A percentile compares a stretch with the other conserved stretches of the same genome.
phyloP scores from a whole-genome alignment of 2,113 vertebrate species.

The Onychostruthus taczanowskii region DNA sequence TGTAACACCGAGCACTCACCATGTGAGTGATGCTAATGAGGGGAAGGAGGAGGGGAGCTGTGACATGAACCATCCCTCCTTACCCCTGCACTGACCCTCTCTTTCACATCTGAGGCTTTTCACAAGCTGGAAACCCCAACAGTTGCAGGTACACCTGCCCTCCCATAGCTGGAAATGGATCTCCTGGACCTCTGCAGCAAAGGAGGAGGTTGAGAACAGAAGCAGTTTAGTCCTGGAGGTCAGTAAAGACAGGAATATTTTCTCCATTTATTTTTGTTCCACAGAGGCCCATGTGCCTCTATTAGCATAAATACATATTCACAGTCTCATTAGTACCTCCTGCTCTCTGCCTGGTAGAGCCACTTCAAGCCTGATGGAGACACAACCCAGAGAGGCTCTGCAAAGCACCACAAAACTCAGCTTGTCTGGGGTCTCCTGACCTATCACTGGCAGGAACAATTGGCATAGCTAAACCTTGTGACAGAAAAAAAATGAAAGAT shows the following conservation, averaged over 20 bases:
- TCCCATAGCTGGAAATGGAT: neutral
- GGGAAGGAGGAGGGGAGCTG: neutral
- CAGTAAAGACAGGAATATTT: neutral
- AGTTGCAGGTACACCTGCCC: neutral
- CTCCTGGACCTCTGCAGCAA: neutral
- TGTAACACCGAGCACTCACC: neutral
- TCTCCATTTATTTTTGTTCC: neutral
- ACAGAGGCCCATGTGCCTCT: neutral
- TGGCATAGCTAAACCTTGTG: neutral
- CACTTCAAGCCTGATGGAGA: neutral
- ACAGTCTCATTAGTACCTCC: neutral
- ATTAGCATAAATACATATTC: neutral
- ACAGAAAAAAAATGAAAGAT: neutral
- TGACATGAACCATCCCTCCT: neutral
- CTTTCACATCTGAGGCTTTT: neutral
- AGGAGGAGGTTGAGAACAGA: neutral
- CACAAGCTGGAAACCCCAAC: neutral
- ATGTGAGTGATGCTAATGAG: neutral
- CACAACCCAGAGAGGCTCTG: neutral
- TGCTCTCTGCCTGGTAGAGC: neutral
- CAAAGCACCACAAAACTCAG: neutral
- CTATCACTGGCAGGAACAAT: neutral
- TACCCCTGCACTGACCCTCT: neutral
- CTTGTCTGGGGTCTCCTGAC: neutral
- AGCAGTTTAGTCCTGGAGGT: neutral